Base-by-base conservation (phyloP, 2,888 invertebrate species). In the Suillia variegata region DNA sequence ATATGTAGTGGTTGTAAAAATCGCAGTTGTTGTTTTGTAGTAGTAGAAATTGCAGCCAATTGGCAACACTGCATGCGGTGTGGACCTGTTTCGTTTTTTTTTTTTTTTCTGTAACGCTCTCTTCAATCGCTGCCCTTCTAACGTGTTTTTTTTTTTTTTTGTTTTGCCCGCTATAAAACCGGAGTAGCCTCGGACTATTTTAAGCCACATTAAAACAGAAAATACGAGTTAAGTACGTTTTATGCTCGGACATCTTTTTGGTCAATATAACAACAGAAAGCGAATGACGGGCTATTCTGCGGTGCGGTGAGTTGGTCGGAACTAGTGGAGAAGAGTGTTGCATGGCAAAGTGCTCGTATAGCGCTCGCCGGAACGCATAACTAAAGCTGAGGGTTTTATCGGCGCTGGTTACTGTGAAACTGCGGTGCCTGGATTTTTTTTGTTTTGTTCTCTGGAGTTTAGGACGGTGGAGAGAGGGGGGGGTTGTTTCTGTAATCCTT, bases 191-290 rank as follows among this genome's bases (percentile, higher is more conserved):
- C n/a, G 38, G 12, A 13, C 38, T n/a, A 13, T 38, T 8, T 13
- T 38, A 38, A 4, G 12, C 6, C 6, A 8, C 38, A n/a, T 38
- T 38, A 13, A 38, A 38, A 38, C n/a, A n/a, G 8, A 38, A 38
- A 38, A 38, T 38, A n/a, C 38, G 38, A 38, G 38, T 38, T 38
- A 38, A 38, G n/a, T 38, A 38, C 38, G 15, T 38, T 38, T 38
- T 38, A 38, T 38, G 38, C 38, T 6, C 38, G 8, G n/a, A 38
- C 38, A 38, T 38, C 38, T n/a, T n/a, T n/a, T 38, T n/a, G 38
- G 38, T n/a, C 12, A 6, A 38, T n/a, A 38, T n/a, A 38, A 38
- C 38, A 38, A n/a, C 15, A n/a, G 4, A 13, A n/a, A n/a, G n/a
- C n/a, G n/a, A n/a, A n/a, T n/a, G n/a, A n/a, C n/a, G n/a, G n/a